These are phyloP conservation scores for Nomada lathburiana DNA, from an alignment of 2,888 invertebrate genomes.

Conservation along the genomic window DNA sequence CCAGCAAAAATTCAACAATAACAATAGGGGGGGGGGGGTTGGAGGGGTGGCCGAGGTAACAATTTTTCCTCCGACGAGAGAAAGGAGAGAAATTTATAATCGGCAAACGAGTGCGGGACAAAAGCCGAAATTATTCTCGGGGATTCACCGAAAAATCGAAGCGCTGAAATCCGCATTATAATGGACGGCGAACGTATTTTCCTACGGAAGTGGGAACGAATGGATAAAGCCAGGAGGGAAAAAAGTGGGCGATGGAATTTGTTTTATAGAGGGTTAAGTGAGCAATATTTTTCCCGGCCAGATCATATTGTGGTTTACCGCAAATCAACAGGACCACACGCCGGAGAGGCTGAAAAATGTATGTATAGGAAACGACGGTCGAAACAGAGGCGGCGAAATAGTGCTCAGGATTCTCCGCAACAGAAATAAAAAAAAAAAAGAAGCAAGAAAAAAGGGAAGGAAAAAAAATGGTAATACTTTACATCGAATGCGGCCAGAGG, in stretches of 20 bases:
- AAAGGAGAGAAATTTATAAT: not conserved
- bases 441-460: not conserved
- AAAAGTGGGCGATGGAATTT: constrained; percentile 11
- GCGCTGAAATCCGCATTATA: not conserved
- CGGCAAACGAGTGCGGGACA: not conserved
- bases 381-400: constrained; percentile 32
- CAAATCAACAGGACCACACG: constrained; percentile 48
- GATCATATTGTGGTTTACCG: constrained; percentile 44
- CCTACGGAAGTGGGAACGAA: not conserved
- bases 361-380: constrained; percentile 24
- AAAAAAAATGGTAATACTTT: not conserved
- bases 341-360: constrained; percentile 41
- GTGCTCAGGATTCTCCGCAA: constrained; percentile 20
- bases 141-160: not conserved
- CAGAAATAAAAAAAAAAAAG: not conserved
- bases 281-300: constrained; percentile 31
- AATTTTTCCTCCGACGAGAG: not conserved
- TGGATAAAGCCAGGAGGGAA: not conserved
- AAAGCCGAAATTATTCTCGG: constrained; percentile 8
- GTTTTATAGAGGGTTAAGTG: constrained; percentile 38
- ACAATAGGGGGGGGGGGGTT: too few species aligned
- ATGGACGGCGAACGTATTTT: not conserved
- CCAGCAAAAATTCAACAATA: constrained; percentile 12
- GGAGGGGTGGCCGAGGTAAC: not conserved
- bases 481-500: too few species aligned